These are phyloP conservation scores for Sisyra terminalis DNA, from an alignment of 2,888 invertebrate genomes.

Conservation along the genomic window DNA sequence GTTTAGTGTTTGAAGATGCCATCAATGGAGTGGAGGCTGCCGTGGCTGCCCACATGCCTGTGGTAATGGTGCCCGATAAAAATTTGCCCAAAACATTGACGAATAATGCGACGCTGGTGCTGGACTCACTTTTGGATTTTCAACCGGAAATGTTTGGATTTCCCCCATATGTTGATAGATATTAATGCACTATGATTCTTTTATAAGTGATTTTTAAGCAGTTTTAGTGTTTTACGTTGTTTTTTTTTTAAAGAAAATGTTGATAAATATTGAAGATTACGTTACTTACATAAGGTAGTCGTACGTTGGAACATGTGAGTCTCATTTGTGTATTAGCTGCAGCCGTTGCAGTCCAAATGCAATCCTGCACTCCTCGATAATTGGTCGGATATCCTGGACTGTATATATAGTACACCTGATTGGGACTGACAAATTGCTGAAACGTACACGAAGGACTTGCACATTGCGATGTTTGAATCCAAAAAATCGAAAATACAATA, in stretches of 20 bases:
- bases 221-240: too few relatives aligned
- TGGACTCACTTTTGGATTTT: constrained; percentile 26
- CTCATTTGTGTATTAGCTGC: constrained; percentile 28
- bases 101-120: constrained; percentile 22
- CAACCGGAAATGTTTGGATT: constrained; percentile 25
- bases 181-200: too few relatives aligned
- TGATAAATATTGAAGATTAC: not conserved
- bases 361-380: constrained; percentile 25
- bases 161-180: too few relatives aligned
- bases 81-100: constrained; percentile 33
- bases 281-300: constrained; percentile 30
- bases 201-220: too few relatives aligned
- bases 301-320: constrained; percentile 29
- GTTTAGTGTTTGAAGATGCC: constrained; percentile 44
- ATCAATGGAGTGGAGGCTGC: constrained; percentile 40
- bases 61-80: constrained; percentile 32
- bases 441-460: constrained; percentile 29
- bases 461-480: not conserved
- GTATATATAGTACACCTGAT: constrained; percentile 26
- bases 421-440: constrained; percentile 23
- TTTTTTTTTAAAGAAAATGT: too few relatives aligned
- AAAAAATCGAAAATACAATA: too few relatives aligned
- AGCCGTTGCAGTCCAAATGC: constrained; percentile 33
- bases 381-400: constrained; percentile 31
- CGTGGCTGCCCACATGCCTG: constrained; percentile 37